A percentile compares a stretch with the other conserved stretches of the same genome.
Conservation (phyloP, 2,113 vertebrate species). For the Grantiella picta region DNA sequence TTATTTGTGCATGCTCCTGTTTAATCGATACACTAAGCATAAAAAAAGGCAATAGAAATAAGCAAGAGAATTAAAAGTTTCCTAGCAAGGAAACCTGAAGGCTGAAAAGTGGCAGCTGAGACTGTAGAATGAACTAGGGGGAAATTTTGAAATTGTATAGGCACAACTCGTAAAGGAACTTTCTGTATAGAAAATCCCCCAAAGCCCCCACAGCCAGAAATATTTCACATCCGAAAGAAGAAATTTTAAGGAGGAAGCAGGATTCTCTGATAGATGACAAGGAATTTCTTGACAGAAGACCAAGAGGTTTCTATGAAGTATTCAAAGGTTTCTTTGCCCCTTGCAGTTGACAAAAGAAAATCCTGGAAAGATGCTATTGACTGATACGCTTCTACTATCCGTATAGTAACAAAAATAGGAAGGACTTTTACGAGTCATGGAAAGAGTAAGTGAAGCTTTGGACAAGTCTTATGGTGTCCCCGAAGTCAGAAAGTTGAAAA, state of each 20-base stretch:
- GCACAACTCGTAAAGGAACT: not conserved
- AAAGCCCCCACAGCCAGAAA: not conserved
- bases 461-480: not conserved
- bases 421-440: not conserved
- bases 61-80: not conserved
- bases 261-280: not conserved
- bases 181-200: not conserved
- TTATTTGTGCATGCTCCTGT: not conserved
- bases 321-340: not conserved
- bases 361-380: not conserved
- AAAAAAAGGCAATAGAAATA: not conserved
- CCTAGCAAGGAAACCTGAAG: not conserved
- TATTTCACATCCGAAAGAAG: not conserved
- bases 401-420: not conserved
- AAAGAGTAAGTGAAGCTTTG: not conserved
- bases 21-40: not conserved
- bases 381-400: not conserved
- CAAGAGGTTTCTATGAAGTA: not conserved
- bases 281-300: constrained; percentile 8
- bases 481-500: not conserved
- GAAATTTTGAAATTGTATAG: not conserved
- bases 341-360: not conserved
- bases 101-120: not conserved
- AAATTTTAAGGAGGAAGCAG: not conserved
- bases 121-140: not conserved